phyloP scores from a whole-genome alignment of 2,888 invertebrate species.

The Hyles lineata region DNA sequence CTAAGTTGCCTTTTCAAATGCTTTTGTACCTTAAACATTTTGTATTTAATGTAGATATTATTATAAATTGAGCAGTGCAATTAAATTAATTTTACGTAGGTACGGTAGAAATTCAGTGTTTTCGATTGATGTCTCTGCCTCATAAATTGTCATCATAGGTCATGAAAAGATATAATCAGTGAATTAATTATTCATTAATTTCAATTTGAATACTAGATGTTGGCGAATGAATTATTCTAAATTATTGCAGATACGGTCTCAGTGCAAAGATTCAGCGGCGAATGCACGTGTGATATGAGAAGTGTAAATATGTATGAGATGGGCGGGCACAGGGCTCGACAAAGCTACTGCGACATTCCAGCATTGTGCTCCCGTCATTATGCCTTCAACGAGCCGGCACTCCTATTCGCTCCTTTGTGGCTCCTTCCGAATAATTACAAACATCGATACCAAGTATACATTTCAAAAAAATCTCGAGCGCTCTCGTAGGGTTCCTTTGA shows the following conservation, averaged over 20 bases:
- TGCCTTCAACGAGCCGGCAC: constrained; percentile 69
- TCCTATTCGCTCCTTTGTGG: constrained; percentile 76
- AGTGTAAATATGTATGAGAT: constrained; percentile 79
- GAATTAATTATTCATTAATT: constrained; percentile 44
- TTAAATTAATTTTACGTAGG: constrained; percentile 4
- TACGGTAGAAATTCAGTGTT: constrained; percentile 10
- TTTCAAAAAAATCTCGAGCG: constrained; percentile 76
- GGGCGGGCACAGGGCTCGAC: constrained; percentile 70
- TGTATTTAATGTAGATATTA: constrained; percentile 16
- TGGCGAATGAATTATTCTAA: constrained; percentile 50
- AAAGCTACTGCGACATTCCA: constrained; percentile 68
- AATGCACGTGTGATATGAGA: constrained; percentile 54
- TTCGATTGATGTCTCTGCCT: constrained; percentile 15
- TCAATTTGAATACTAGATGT: constrained; percentile 44
- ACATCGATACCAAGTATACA: constrained; percentile 73
- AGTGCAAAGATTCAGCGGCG: constrained; percentile 34
- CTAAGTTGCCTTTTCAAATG: constrained; percentile 38
- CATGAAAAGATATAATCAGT: constrained; percentile 32
- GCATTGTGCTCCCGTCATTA: constrained; percentile 74
- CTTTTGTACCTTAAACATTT: constrained; percentile 37
- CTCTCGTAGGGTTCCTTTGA: constrained; percentile 68
- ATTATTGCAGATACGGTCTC: constrained; percentile 38
- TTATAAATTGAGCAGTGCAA: background rate
- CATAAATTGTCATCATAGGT: constrained; percentile 25
- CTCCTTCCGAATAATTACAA: constrained; percentile 82